Base-by-base conservation (phyloP, 2,113 vertebrate genomes). In the Zosterops pallidus region DNA sequence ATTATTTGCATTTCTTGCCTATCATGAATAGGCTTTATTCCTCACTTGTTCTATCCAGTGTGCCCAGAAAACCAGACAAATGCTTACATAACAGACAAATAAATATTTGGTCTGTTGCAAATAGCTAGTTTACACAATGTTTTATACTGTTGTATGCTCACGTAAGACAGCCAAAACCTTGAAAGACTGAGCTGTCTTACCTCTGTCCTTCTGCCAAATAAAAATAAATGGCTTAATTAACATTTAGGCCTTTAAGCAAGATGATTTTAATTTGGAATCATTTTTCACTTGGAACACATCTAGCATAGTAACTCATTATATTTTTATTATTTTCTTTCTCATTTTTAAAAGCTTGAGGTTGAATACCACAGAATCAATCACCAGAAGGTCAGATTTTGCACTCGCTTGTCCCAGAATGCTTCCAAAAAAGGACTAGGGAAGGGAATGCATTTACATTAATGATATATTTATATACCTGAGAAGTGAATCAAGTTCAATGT, bases 51-150 rank as follows among this genome's bases (percentile, higher is more conserved):
- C 29, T 12, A 46, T 41, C 9, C 60, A 60, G 52, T 64, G 4
- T 52, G 29, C 24, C 16, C 52, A 6, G 9, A 83, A 93, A 93
- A 83, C 11, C 39, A 90, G 67, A 86, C 15, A 77, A 92, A 83
- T 90, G 35, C 47, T 93, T 95, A 94, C 47, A 78, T 41, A 39
- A 77, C 15, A 86, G 35, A 55, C 25, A 92, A 93, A 90, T 83
- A 94, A 95, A 92, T 93, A 63, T 92, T 95, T 96, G 76, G 76
- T 83, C 90, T 92, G 42, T 55, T 67, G 33, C 29, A 93, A 93
- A 63, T 37, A 83, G 59, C 47, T 64, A 46, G 76, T 83, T 83
- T 90, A 90, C 64, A 81, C 64, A 81, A 26, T 29, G 65, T 80
- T 92, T 89, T 29, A 9, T 83, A 35, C 16, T 67, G 31, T 47